phyloP scores from a whole-genome alignment of 2,797 vertebrate genomes.

The Falco peregrinus region DNA sequence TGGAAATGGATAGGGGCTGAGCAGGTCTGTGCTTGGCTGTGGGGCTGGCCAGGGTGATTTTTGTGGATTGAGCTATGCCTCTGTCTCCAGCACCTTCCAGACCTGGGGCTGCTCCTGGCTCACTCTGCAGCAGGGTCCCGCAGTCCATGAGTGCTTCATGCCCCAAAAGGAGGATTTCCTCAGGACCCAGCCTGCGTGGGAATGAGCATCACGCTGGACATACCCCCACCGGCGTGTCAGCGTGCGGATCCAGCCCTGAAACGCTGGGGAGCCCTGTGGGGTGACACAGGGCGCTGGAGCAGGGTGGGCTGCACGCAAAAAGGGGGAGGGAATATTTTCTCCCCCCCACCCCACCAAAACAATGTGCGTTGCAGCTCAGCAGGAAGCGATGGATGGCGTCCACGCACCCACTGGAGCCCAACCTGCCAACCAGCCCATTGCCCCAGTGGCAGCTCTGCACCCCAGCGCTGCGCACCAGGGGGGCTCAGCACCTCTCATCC shows the following conservation, averaged over 20 bases:
- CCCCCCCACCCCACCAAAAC: neutral
- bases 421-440: neutral
- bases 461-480: fast-evolving
- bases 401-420: fast-evolving
- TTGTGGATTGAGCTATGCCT: neutral
- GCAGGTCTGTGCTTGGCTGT: fast-evolving
- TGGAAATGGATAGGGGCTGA: neutral
- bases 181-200: neutral
- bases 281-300: fast-evolving
- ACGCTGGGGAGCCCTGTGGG: fast-evolving
- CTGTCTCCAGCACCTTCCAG: neutral
- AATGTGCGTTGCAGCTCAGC: neutral
- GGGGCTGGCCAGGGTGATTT: neutral
- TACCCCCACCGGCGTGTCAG: fast-evolving
- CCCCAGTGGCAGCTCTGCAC: neutral
- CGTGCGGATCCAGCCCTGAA: neutral
- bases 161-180: neutral
- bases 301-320: neutral
- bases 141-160: neutral
- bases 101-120: neutral
- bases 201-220: neutral
- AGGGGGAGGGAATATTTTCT: neutral
- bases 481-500: neutral
- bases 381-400: neutral
- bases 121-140: neutral